phyloP scores from a whole-genome alignment of 2,888 invertebrate species.

The Cotesia congregata region DNA sequence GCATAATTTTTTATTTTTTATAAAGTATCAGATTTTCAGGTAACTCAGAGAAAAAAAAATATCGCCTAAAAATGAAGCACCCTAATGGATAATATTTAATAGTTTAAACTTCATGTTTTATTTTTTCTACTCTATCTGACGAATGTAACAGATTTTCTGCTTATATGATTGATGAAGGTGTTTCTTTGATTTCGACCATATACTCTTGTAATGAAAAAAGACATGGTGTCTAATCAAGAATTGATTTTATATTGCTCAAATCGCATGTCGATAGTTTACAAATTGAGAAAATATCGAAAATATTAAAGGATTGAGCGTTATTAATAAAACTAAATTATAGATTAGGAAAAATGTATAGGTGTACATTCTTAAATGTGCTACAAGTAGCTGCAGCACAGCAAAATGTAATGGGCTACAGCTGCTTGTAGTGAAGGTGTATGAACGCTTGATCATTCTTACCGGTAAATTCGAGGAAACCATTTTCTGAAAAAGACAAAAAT shows the following conservation, averaged over 20 bases:
- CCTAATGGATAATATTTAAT: too few relatives aligned
- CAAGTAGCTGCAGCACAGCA: not conserved
- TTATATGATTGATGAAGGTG: constrained; percentile 40
- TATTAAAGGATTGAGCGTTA: constrained; percentile 48
- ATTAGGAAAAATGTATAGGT: not conserved
- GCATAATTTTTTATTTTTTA: too few relatives aligned
- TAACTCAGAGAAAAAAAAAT: too few relatives aligned
- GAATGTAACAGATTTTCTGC: too few relatives aligned
- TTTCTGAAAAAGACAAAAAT: constrained; percentile 63
- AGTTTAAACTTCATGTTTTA: too few relatives aligned
- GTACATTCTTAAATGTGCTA: too few relatives aligned
- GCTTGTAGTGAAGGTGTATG: not conserved
- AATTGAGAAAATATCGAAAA: constrained; percentile 2
- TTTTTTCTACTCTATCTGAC: too few relatives aligned
- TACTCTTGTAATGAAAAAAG: constrained; percentile 46
- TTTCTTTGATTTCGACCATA: constrained; percentile 64
- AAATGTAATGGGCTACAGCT: not conserved
- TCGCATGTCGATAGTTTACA: constrained; percentile 40
- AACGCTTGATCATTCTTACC: constrained; percentile 58
- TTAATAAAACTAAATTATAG: constrained; percentile 47
- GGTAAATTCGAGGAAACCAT: constrained; percentile 68
- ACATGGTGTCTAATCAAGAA: constrained; percentile 66
- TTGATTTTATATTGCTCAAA: constrained; percentile 59
- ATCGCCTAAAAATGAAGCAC: too few relatives aligned
- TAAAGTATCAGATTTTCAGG: too few relatives aligned